These are phyloP conservation scores for Telmatherina bonti DNA, from an alignment of 2,797 vertebrate genomes.

Conservation along the genomic window DNA sequence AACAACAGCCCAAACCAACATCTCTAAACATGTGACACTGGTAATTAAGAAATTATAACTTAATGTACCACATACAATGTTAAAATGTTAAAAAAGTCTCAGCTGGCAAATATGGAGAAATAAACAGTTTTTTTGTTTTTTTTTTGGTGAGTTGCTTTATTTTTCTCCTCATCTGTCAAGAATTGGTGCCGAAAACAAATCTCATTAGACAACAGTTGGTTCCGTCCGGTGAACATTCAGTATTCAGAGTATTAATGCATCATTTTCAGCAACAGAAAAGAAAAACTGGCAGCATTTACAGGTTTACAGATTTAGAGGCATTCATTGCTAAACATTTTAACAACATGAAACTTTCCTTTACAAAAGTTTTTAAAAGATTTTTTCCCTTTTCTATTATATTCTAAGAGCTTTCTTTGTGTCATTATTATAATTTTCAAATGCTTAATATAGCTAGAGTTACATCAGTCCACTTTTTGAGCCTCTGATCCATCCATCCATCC, in stretches of 20 bases:
- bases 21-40: neutral
- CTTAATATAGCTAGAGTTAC: too few species aligned
- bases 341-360: too few species aligned
- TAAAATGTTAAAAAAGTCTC: too few species aligned
- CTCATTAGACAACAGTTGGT: neutral
- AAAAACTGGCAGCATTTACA: neutral
- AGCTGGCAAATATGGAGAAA: constrained; percentile 1
- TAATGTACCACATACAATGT: neutral
- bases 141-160: too few species aligned
- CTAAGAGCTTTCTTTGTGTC: too few species aligned
- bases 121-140: too few species aligned
- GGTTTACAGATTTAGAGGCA: too few species aligned
- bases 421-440: too few species aligned
- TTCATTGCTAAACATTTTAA: neutral
- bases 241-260: neutral
- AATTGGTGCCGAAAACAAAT: neutral
- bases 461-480: too few species aligned
- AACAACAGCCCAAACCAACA: neutral
- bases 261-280: neutral
- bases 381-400: too few species aligned
- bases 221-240: neutral
- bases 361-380: too few species aligned
- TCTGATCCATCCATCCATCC: too few species aligned
- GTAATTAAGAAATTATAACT: neutral
- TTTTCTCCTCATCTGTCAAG: neutral